Base-by-base conservation (phyloP, 2,113 vertebrate genomes). In the Morone chrysops region DNA sequence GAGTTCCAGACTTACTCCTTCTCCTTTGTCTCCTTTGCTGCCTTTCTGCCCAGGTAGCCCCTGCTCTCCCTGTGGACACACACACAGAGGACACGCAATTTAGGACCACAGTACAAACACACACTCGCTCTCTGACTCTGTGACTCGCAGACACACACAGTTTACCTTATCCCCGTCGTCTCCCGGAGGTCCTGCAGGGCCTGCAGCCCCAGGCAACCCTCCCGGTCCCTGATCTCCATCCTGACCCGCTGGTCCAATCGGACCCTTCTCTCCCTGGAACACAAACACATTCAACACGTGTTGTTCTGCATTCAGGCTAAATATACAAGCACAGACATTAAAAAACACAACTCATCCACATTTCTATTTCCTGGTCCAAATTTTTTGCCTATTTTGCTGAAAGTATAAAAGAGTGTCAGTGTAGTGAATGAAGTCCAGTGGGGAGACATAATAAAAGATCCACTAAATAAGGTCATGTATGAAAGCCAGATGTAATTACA, bases 11-110 rank as follows among this genome's bases (percentile, higher is more conserved):
- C 95, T 93, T 57, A 96, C 95, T 17, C 69, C 43, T 94, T 96
- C 95, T 41, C 95, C 95, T 91, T 96, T 96, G 87, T 95, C 95
- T 89, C 94, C 95, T 93, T 96, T 96, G 88, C 95, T 96, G 63
- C 95, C 95, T 84, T 96, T 96, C 83, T 96, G 95, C 5, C 95
- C 95, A 0, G 95, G 83, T 60, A 92, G 92, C 40, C 95, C 95
- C 5, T 92, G 92, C 70, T 96, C 95, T 54, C 95, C 95, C 95
- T 96, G 85, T 59, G 50, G 73, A 86, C 20, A 70, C 17, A 80
- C 47, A 85, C 40, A 76, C 10, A 59, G 5, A 66, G 14, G 11
- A 69, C 25, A 69, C n/a, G 79, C 51, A 66, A 4, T 22, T 50
- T 47, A 60, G 57, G 6, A 22, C 38, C 31, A 54, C 25, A 31